Evolutionary conservation across 2,797 vertebrate genomes (phyloP).

Genomic region (Novumbra hubbsi): DNA sequence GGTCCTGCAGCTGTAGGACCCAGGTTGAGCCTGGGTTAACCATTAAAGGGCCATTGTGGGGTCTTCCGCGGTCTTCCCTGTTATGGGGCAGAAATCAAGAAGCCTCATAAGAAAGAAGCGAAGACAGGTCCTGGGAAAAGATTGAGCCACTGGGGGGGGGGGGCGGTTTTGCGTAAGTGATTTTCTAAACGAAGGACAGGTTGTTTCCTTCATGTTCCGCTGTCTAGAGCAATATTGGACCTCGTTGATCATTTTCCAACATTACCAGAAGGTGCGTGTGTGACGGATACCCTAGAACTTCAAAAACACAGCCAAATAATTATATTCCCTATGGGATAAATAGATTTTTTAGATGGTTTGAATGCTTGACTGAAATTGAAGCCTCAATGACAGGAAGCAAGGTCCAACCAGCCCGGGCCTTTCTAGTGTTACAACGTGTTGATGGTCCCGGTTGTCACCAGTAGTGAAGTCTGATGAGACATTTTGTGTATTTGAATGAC

Average conservation of each 20-base stretch:
- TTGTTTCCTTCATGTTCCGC: constrained; percentile 31
- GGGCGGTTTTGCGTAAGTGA: constrained; percentile 48
- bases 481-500: background rate
- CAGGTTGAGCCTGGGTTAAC: constrained; percentile 59
- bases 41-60: constrained; percentile 58
- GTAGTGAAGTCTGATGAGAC: constrained; percentile 25
- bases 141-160: constrained; percentile 50
- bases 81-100: constrained; percentile 18
- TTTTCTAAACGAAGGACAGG: constrained; percentile 32
- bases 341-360: too few relatives aligned
- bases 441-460: constrained; percentile 39
- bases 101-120: constrained; percentile 51
- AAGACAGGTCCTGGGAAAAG: constrained; percentile 49
- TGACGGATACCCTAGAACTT: too few relatives aligned
- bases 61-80: constrained; percentile 27
- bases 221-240: constrained; percentile 19
- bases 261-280: constrained; percentile 1
- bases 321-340: too few relatives aligned
- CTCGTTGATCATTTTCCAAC: constrained; percentile 22
- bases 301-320: too few relatives aligned
- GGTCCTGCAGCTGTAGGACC: constrained; percentile 63
- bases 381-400: too few relatives aligned
- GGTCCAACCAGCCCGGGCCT: too few relatives aligned
- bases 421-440: constrained; percentile 45
- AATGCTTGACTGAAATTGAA: too few relatives aligned